Evolutionary conservation across 2,888 invertebrate species (phyloP).

Genomic region (Ectobius pallidus): DNA sequence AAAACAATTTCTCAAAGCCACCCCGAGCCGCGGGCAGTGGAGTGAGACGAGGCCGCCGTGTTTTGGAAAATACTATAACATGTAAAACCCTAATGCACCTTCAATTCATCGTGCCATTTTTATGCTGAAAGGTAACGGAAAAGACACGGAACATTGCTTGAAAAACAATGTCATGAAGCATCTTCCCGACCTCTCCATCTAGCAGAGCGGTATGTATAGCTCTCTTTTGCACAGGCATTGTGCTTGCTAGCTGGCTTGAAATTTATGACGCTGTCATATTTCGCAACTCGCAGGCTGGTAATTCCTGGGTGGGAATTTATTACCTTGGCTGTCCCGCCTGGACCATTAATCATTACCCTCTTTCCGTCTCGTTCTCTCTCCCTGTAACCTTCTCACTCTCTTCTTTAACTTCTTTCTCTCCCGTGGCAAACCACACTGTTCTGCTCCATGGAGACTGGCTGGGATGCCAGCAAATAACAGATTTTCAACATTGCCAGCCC

Average conservation of each 20-base stretch:
- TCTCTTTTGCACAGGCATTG: constrained; percentile 30
- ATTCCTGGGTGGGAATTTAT: constrained; percentile 65
- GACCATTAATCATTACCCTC: constrained; percentile 57
- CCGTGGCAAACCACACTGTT: neutral
- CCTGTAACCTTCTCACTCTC: constrained; percentile 4
- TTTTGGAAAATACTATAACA: too few relatives aligned
- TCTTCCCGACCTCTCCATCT: too few relatives aligned
- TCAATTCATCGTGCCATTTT: too few relatives aligned
- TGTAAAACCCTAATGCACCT: too few relatives aligned
- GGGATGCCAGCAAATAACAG: neutral
- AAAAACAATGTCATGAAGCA: too few relatives aligned
- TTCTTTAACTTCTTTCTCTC: constrained; percentile 11
- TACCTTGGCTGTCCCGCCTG: constrained; percentile 61
- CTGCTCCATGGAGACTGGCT: neutral
- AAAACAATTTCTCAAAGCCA: too few relatives aligned
- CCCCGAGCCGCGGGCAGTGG: too few relatives aligned
- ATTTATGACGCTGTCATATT: constrained; percentile 66
- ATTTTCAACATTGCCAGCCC: neutral
- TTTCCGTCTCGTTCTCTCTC: constrained; percentile 49
- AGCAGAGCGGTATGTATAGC: constrained; percentile 18
- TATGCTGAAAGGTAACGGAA: too few relatives aligned
- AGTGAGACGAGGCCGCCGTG: too few relatives aligned
- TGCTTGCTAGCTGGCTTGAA: constrained; percentile 53
- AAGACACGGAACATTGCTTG: too few relatives aligned
- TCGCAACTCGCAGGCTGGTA: constrained; percentile 65